phyloP scores from a whole-genome alignment of 2,797 vertebrate species.

The Ptychadena robeensis region DNA sequence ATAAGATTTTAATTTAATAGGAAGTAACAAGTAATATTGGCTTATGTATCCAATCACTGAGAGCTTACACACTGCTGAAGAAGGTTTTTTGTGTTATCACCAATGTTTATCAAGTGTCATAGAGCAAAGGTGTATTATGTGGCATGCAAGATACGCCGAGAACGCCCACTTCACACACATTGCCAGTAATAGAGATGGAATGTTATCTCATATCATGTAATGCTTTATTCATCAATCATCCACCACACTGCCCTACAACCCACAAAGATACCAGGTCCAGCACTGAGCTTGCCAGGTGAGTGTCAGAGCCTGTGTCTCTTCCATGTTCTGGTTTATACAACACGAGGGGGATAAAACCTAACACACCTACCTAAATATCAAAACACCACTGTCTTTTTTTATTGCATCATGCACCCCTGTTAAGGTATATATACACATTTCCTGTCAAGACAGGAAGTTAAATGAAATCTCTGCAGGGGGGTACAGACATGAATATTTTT shows the following conservation, averaged over 20 bases:
- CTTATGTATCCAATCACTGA: too few relatives aligned
- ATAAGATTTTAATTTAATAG: too few relatives aligned
- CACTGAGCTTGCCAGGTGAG: neutral
- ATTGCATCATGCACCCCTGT: too few relatives aligned
- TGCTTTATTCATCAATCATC: slow-evolving; percentile 27
- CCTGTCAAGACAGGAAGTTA: too few relatives aligned
- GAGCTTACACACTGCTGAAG: neutral
- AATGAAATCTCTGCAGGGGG: too few relatives aligned
- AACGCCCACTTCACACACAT: slow-evolving; percentile 43
- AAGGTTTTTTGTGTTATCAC: neutral
- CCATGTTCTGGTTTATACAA: neutral
- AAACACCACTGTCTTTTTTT: too few relatives aligned
- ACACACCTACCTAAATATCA: too few relatives aligned
- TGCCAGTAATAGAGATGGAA: slow-evolving; percentile 17
- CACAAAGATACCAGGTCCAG: slow-evolving; percentile 13
- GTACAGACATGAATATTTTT: too few relatives aligned
- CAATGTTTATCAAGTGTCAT: neutral
- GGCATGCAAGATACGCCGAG: neutral
- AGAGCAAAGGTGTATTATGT: slow-evolving; percentile 22
- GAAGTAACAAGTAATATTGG: too few relatives aligned
- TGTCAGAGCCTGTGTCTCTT: neutral
- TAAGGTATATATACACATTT: too few relatives aligned
- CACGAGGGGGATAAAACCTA: too few relatives aligned
- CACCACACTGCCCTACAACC: slow-evolving; percentile 5
- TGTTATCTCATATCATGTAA: slow-evolving; percentile 15